Evolutionary conservation across 1,140 invertebrate genomes (phyloP).

Genomic region (Drosophila bifasciata): DNA sequence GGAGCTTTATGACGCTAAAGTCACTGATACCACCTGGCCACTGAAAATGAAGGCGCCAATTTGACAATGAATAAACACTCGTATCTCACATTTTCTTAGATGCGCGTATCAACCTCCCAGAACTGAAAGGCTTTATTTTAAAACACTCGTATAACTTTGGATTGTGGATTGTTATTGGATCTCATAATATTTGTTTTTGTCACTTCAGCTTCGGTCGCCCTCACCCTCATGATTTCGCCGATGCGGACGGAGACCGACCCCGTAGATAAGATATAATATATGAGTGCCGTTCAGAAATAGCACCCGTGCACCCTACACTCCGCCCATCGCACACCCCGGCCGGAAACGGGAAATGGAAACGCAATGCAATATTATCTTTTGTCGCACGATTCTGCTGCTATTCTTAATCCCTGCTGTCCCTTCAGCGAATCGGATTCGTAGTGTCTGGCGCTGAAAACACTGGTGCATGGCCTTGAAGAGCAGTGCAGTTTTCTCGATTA

Average conservation of each 20-base stretch:
- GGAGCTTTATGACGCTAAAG: no score
- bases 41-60: no score
- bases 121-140: not conserved
- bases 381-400: slow-evolving; percentile 41
- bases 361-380: slow-evolving; percentile 67
- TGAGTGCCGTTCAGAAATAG: slow-evolving; percentile 67
- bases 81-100: no score
- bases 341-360: slow-evolving; percentile 68
- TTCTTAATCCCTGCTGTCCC: slow-evolving; percentile 29
- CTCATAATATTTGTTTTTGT: slow-evolving; percentile 62
- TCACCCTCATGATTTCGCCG: slow-evolving; percentile 40
- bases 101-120: no score
- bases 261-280: slow-evolving; percentile 72
- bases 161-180: slow-evolving; percentile 29
- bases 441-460: slow-evolving; percentile 6
- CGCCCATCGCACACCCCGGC: slow-evolving; percentile 41
- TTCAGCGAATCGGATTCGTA: slow-evolving; percentile 34
- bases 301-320: slow-evolving; percentile 47
- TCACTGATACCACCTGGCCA: no score
- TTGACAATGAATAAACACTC: no score
- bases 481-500: slow-evolving; percentile 24
- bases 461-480: slow-evolving; percentile 40
- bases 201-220: slow-evolving; percentile 27
- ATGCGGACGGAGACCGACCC: slow-evolving; percentile 34
- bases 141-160: not conserved